A percentile compares a stretch with the other conserved stretches of the same genome.
Evolutionary conservation across 2,888 invertebrate species (phyloP).

Genomic region (Fabriciana adippe): DNA sequence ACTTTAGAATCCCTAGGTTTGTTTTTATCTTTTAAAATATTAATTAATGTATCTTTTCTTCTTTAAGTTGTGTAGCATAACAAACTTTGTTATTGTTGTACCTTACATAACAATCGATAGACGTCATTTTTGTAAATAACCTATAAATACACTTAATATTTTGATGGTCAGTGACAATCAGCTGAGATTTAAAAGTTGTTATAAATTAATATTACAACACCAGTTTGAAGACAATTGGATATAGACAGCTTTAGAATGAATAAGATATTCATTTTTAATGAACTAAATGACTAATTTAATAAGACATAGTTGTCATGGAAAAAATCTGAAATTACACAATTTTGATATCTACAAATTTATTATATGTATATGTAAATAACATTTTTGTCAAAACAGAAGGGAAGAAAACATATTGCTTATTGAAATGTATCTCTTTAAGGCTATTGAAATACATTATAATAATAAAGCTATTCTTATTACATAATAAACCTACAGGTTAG

Average conservation of each 20-base stretch:
- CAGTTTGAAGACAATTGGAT: too few relatives aligned
- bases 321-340: too few relatives aligned
- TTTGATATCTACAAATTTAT: too few relatives aligned
- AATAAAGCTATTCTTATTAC: not conserved
- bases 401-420: too few relatives aligned
- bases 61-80: conserved; percentile 21
- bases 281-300: too few relatives aligned
- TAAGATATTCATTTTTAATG: too few relatives aligned
- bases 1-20: conserved; percentile 1
- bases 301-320: too few relatives aligned
- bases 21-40: not conserved
- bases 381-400: too few relatives aligned
- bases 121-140: conserved; percentile 72
- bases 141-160: conserved; percentile 50
- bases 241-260: too few relatives aligned
- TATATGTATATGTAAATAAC: too few relatives aligned
- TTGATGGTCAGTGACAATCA: conserved; percentile 36
- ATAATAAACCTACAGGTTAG: conserved; percentile 53
- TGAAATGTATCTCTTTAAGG: too few relatives aligned
- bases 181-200: conserved; percentile 11
- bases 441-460: too few relatives aligned
- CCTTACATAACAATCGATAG: conserved; percentile 72
- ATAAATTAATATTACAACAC: not conserved
- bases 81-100: conserved; percentile 57
- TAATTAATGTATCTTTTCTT: not conserved